Evolutionary conservation across 2,113 vertebrate genomes (phyloP).

Genomic region (Spea multiplicata): DNA sequence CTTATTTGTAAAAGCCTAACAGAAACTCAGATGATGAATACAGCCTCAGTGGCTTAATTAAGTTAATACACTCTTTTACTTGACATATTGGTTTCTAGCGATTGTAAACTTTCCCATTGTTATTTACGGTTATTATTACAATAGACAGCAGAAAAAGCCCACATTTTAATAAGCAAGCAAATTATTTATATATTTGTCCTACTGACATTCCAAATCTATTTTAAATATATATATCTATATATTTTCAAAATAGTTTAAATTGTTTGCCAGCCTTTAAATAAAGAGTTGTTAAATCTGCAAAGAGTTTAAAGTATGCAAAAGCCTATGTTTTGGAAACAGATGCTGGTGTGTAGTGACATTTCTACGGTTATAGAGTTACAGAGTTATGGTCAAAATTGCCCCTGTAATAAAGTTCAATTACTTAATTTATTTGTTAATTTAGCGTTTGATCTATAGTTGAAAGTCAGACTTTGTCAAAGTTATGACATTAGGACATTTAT

Average conservation of each 20-base stretch:
- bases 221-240: not conserved
- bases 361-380: too few species aligned
- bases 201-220: not conserved
- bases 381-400: too few species aligned
- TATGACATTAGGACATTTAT: too few species aligned
- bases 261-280: too few species aligned
- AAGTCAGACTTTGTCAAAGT: too few species aligned
- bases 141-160: conserved; percentile 5
- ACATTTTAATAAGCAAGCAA: conserved; percentile 4
- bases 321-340: too few species aligned
- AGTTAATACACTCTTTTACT: conserved; percentile 50
- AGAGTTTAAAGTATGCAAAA: too few species aligned
- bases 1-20: conserved; percentile 44
- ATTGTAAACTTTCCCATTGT: conserved; percentile 43
- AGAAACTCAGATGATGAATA: conserved; percentile 28
- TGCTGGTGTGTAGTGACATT: too few species aligned
- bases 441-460: too few species aligned
- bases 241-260: not conserved
- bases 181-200: not conserved
- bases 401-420: too few species aligned
- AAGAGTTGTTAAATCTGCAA: too few species aligned
- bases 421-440: too few species aligned
- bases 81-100: conserved; percentile 47
- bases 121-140: conserved; percentile 35
- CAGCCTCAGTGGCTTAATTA: conserved; percentile 46